Base-by-base conservation (phyloP, 2,888 invertebrate genomes). In the Meiosimyza decipiens region DNA sequence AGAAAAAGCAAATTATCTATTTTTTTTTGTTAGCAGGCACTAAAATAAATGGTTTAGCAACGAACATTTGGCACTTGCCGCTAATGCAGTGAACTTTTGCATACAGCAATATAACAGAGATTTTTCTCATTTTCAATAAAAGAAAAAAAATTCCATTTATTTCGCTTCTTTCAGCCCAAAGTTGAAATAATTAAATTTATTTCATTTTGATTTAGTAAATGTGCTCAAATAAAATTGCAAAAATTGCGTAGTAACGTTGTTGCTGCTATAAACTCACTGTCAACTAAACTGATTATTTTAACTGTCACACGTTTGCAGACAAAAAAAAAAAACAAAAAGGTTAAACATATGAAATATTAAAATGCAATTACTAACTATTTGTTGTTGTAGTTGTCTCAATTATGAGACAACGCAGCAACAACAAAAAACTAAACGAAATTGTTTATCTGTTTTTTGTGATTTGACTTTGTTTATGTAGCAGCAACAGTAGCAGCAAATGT, bases 281-380 rank as follows among this genome's bases (percentile, higher is more conserved):
- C 40, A 40, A 40, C 6, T 40, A 7, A 40, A 40, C 6, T 40
- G 40, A 40, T 40, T 9, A 40, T 40, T 40, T 40, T 40, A 40
- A 9, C 40, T 40, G 40, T 40, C 40, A 40, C 40, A 40, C 40
- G 40, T 40, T 40, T 9, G 40, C 40, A 40, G 40, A 2, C 1
- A 22, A 1, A 22, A 22, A 22, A 40, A 40, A 6, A 40, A 40
- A 6, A 40, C 1, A 6, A 40, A 50, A 40, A 51, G 64, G 51
- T 64, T 51, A 64, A 51, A 28, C 11, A 64, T 51, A 64, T 63
- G 49, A 49, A 63, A 63, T 62, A 64, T 64, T 64, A 64, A 64
- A 64, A 64, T 64, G 64, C 64, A 64, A 64, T 64, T 63, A 40
- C 40, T 40, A 63, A 47, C 63, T 4, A 40, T 16, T 49, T 59